Conservation (phyloP, 1,140 invertebrate genomes). For the Leptonema lineaticorne region DNA sequence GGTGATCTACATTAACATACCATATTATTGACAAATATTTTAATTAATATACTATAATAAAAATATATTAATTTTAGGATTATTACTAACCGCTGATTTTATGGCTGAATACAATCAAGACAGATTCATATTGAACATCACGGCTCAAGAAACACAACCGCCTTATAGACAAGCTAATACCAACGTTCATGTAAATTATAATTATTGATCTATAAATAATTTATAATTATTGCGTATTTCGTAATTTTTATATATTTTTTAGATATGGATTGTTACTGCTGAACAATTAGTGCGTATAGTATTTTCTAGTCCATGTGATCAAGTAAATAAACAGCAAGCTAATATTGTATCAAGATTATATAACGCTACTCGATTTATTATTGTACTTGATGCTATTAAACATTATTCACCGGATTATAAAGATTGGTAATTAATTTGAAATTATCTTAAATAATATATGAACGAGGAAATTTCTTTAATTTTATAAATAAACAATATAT, state of each 20-base stretch:
- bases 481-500: slow-evolving; percentile 20
- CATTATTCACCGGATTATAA: slow-evolving; percentile 49
- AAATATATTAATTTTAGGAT: slow-evolving; percentile 47
- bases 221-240: background rate
- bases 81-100: slow-evolving; percentile 72
- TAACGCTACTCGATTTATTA: slow-evolving; percentile 44
- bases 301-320: slow-evolving; percentile 71
- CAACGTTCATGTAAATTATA: slow-evolving; percentile 71
- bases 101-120: slow-evolving; percentile 88
- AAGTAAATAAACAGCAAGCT: slow-evolving; percentile 58
- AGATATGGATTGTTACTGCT: slow-evolving; percentile 84
- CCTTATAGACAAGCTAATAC: slow-evolving; percentile 75
- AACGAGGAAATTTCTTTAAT: background rate
- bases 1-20: slow-evolving; percentile 53
- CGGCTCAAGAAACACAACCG: slow-evolving; percentile 77
- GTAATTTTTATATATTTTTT: slow-evolving; percentile 16
- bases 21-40: too few species aligned
- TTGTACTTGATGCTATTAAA: slow-evolving; percentile 45
- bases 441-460: background rate
- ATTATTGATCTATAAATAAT: background rate
- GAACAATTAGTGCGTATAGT: slow-evolving; percentile 79
- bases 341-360: slow-evolving; percentile 41
- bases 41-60: background rate
- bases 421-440: slow-evolving; percentile 46
- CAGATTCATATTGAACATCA: slow-evolving; percentile 78